Percentiles rank a stretch among this genome's conserved stretches.
Evolutionary conservation across 2,888 invertebrate genomes (phyloP).

Genomic region (Lutraria lutraria): DNA sequence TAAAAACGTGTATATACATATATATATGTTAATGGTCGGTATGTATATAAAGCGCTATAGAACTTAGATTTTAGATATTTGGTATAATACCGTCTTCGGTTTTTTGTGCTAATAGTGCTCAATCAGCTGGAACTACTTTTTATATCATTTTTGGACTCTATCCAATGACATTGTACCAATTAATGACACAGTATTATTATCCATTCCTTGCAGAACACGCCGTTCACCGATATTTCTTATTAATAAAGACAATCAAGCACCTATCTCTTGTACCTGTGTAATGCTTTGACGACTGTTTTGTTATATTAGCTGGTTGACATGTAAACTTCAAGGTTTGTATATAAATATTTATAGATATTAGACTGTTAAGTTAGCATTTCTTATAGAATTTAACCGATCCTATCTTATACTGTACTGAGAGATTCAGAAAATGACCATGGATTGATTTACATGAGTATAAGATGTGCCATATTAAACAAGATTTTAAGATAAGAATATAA

Average conservation of each 20-base stretch:
- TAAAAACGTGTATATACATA: slow-evolving; percentile 4
- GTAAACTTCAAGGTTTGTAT: not conserved
- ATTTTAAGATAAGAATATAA: no score
- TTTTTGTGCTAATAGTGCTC: not conserved
- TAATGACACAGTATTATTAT: not conserved
- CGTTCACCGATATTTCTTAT: not conserved
- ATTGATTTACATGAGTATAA: not conserved
- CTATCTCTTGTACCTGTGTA: not conserved
- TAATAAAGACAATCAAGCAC: not conserved
- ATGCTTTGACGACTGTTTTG: not conserved
- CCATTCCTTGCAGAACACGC: not conserved
- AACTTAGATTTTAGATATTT: slow-evolving; percentile 8
- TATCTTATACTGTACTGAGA: not conserved
- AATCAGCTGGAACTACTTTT: not conserved
- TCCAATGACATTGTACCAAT: not conserved
- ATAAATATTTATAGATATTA: not conserved
- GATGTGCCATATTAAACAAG: no score
- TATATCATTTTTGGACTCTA: not conserved
- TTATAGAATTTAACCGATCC: not conserved
- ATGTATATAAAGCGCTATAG: not conserved
- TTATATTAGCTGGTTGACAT: not conserved
- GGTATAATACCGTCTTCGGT: not conserved
- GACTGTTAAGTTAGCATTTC: not conserved
- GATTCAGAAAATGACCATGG: not conserved
- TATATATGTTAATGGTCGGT: slow-evolving; percentile 1